phyloP scores from a whole-genome alignment of 2,113 vertebrate species.

The Aegithalos caudatus region DNA sequence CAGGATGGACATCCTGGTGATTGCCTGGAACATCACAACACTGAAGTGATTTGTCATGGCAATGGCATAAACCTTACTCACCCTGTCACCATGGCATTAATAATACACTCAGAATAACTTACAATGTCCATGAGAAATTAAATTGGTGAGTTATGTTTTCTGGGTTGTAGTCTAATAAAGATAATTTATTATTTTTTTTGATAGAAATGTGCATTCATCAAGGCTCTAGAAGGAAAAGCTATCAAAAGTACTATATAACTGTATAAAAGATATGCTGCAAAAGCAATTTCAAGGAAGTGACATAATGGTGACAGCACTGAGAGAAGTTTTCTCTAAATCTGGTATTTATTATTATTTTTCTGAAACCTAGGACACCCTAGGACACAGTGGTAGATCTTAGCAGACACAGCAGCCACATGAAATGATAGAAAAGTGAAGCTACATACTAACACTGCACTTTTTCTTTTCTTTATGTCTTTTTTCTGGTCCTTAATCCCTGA shows the following conservation, averaged over 20 bases:
- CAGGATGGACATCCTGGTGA: not conserved
- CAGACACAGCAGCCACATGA: not conserved
- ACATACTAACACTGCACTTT: not conserved
- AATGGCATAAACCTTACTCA: slow-evolving; percentile 4
- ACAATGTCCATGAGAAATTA: not conserved
- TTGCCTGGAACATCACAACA: not conserved
- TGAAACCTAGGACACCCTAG: not conserved
- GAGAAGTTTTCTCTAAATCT: not conserved
- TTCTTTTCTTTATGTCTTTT: not conserved
- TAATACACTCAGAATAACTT: not conserved
- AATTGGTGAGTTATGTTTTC: not conserved
- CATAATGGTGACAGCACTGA: not conserved
- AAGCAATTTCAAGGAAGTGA: not conserved
- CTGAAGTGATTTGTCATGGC: not conserved
- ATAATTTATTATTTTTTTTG: not conserved
- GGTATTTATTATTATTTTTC: not conserved
- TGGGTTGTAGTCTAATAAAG: not conserved
- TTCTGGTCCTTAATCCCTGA: not conserved
- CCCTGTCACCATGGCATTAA: not conserved
- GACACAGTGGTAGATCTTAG: not conserved
- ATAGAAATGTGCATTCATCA: not conserved
- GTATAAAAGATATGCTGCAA: not conserved
- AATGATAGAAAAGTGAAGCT: not conserved
- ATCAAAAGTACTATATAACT: not conserved
- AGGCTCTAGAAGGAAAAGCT: not conserved